phyloP scores from a whole-genome alignment of 2,113 vertebrate genomes.

The Crotalus horridus region DNA sequence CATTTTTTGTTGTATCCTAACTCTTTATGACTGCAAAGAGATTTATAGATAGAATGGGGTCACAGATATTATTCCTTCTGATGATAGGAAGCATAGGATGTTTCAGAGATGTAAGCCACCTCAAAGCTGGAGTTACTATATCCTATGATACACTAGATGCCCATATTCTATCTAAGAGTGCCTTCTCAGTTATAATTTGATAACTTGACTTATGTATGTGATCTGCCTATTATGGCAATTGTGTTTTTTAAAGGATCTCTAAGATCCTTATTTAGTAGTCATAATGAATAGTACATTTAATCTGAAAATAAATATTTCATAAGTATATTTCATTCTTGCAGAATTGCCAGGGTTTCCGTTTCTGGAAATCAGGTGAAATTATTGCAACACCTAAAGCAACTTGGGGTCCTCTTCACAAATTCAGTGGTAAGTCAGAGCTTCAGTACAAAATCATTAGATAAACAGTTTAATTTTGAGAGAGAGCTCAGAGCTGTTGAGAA shows the following conservation, averaged over 20 bases:
- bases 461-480: background rate
- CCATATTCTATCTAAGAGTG: background rate
- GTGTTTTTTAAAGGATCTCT: background rate
- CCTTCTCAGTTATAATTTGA: background rate
- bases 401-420: constrained; percentile 58
- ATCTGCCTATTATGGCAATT: background rate
- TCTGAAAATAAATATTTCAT: background rate
- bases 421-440: constrained; percentile 1
- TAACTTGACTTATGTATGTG: background rate
- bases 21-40: background rate
- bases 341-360: constrained; percentile 38
- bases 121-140: background rate
- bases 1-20: background rate
- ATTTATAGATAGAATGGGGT: background rate
- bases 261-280: background rate
- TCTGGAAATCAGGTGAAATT: constrained; percentile 49
- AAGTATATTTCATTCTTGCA: constrained; percentile 36
- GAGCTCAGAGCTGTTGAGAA: background rate
- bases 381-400: constrained; percentile 31
- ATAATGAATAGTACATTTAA: background rate
- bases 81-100: background rate
- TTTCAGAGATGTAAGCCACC: background rate
- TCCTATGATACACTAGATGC: background rate
- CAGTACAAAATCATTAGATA: background rate
- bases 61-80: background rate